Percentiles rank a stretch among this genome's conserved stretches.
Evolutionary conservation across 2,888 invertebrate species (phyloP).

Genomic region (Penaeus monodon): DNA sequence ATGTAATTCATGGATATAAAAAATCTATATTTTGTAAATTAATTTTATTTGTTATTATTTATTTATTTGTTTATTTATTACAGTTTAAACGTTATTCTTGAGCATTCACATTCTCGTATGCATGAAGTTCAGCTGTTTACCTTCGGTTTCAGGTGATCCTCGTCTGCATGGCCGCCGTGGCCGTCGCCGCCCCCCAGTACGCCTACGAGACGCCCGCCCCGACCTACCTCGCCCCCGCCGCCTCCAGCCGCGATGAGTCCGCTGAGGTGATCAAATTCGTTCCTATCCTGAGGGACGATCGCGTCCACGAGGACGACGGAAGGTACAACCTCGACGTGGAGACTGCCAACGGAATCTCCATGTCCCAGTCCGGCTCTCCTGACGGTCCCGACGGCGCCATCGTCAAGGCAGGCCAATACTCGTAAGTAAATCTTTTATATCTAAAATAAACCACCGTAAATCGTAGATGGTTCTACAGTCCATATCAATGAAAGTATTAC

Average conservation of each 20-base stretch:
- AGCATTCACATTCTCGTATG: too few relatives aligned
- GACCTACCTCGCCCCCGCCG: constrained; percentile 21
- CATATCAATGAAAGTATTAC: too few relatives aligned
- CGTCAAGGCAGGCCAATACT: constrained; percentile 34
- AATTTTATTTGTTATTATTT: too few relatives aligned
- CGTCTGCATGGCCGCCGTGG: constrained; percentile 12
- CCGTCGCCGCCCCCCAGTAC: constrained; percentile 41
- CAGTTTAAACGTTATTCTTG: too few relatives aligned
- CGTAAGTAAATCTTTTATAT: constrained; percentile 16
- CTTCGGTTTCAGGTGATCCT: constrained; percentile 17
- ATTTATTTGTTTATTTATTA: too few relatives aligned
- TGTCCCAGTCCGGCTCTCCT: constrained; percentile 43
- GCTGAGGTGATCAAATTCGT: constrained; percentile 30
- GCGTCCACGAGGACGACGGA: constrained; percentile 56
- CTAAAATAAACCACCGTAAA: too few relatives aligned
- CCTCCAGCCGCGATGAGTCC: constrained; percentile 25
- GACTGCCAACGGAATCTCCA: constrained; percentile 54
- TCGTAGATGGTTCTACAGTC: too few relatives aligned
- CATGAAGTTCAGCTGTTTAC: neutral
- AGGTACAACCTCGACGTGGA: constrained; percentile 59
- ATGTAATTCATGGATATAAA: too few relatives aligned
- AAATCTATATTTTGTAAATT: too few relatives aligned
- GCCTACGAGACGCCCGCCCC: constrained; percentile 1
- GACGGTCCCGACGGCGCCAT: constrained; percentile 34
- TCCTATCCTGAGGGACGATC: constrained; percentile 57